A percentile compares a stretch with the other conserved stretches of the same genome.
These are phyloP conservation scores for Harmothoe impar DNA, from an alignment of 2,888 invertebrate species.

Conservation along the genomic window DNA sequence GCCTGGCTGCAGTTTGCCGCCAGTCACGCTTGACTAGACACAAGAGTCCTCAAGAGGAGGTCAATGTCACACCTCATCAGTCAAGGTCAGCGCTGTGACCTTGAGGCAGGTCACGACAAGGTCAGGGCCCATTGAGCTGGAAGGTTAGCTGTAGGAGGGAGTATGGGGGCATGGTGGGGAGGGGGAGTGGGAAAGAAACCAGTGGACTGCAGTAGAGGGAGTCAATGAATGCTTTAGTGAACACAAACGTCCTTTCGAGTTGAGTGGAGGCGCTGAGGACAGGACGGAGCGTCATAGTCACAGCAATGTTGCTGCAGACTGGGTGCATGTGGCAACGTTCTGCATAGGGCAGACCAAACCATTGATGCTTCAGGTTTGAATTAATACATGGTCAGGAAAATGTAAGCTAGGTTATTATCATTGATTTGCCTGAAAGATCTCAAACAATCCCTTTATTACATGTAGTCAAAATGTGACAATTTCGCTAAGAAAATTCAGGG, in stretches of 20 bases:
- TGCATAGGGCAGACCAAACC: background rate
- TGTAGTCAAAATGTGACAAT: too few relatives aligned
- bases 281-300: too few relatives aligned
- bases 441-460: too few relatives aligned
- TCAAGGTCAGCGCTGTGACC: slow-evolving; percentile 53
- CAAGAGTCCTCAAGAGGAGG: slow-evolving; percentile 49
- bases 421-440: too few relatives aligned
- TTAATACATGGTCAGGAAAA: too few relatives aligned
- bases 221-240: background rate
- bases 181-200: background rate
- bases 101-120: slow-evolving; percentile 50
- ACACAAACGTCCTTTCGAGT: background rate
- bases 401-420: too few relatives aligned
- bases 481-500: too few relatives aligned
- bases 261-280: background rate
- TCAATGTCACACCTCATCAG: slow-evolving; percentile 57
- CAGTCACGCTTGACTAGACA: slow-evolving; percentile 15
- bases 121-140: slow-evolving; percentile 18
- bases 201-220: background rate
- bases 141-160: background rate
- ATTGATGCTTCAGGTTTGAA: too few relatives aligned
- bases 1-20: background rate
- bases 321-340: background rate
- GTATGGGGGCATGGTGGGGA: background rate
- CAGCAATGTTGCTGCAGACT: background rate